Evolutionary conservation across 2,113 vertebrate species (phyloP).

Genomic region (Indicator indicator): DNA sequence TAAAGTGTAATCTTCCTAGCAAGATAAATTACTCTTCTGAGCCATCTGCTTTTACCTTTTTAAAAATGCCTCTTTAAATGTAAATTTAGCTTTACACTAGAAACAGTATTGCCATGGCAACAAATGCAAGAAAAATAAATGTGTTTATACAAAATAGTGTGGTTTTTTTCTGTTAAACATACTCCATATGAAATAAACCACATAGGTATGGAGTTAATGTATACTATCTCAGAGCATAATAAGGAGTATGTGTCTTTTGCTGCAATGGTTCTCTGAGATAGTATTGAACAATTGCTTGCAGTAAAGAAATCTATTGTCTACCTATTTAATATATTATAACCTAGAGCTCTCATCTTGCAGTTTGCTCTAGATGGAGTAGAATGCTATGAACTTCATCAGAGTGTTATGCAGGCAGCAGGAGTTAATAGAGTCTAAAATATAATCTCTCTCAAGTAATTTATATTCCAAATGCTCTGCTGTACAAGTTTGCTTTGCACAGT

Average conservation of each 20-base stretch:
- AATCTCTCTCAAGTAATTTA: neutral
- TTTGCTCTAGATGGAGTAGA: slow-evolving; percentile 10
- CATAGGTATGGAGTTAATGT: neutral
- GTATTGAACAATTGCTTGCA: neutral
- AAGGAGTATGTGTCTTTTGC: neutral
- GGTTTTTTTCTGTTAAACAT: neutral
- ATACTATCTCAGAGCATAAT: neutral
- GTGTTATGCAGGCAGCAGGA: neutral
- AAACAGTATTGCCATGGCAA: slow-evolving; percentile 56
- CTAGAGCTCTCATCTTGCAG: neutral
- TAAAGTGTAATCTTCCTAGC: neutral
- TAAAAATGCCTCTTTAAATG: slow-evolving; percentile 52
- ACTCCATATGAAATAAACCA: slow-evolving; percentile 1
- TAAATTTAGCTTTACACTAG: slow-evolving; percentile 55
- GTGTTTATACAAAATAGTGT: neutral
- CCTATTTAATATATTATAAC: neutral
- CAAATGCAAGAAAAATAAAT: slow-evolving; percentile 43
- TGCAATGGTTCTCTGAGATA: neutral
- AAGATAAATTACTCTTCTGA: slow-evolving; percentile 31
- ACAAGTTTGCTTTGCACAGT: neutral
- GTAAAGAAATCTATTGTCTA: neutral
- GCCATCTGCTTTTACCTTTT: slow-evolving; percentile 32
- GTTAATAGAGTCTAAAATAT: slow-evolving; percentile 7
- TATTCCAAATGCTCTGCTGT: neutral
- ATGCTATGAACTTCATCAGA: neutral